These are phyloP conservation scores for Agrilus planipennis DNA, from an alignment of 1,140 invertebrate species.

Conservation along the genomic window DNA sequence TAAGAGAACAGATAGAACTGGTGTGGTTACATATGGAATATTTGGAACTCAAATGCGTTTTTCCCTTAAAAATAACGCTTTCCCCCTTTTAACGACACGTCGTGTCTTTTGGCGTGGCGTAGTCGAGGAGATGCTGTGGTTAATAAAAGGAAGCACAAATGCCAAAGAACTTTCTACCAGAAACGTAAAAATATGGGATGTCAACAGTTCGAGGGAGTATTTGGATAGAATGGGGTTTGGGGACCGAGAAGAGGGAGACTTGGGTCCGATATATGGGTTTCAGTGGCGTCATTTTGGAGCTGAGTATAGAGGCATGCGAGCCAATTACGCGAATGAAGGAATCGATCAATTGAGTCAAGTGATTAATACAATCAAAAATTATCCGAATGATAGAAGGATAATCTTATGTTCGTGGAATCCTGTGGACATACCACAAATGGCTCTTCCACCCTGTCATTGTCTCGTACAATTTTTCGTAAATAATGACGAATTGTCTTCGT, in stretches of 20 bases:
- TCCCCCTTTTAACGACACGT: constrained; percentile 96
- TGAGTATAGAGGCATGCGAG: constrained; percentile 71
- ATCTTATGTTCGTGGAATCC: constrained; percentile 97
- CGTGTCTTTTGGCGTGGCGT: constrained; percentile 87
- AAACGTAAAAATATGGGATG: constrained; percentile 93
- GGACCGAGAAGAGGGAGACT: constrained; percentile 85
- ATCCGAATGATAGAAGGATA: constrained; percentile 80
- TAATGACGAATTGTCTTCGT: constrained; percentile 72
- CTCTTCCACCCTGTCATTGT: constrained; percentile 93
- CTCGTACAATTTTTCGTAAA: constrained; percentile 91
- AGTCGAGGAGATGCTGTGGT: constrained; percentile 93
- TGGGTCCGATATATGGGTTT: constrained; percentile 98
- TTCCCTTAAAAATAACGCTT: constrained; percentile 58
- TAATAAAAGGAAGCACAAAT: constrained; percentile 88
- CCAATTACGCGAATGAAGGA: constrained; percentile 79
- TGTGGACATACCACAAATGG: constrained; percentile 80
- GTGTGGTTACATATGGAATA: constrained; percentile 79
- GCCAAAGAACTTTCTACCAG: constrained; percentile 75
- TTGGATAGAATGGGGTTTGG: constrained; percentile 79
- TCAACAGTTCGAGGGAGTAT: constrained; percentile 84
- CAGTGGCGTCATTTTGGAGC: constrained; percentile 99
- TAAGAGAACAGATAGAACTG: constrained; percentile 71
- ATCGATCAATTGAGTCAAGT: constrained; percentile 85
- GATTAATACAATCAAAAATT: constrained; percentile 72
- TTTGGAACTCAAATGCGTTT: constrained; percentile 92